Evolutionary conservation across 2,113 vertebrate genomes (phyloP).

Genomic region (Erythrocebus patas): DNA sequence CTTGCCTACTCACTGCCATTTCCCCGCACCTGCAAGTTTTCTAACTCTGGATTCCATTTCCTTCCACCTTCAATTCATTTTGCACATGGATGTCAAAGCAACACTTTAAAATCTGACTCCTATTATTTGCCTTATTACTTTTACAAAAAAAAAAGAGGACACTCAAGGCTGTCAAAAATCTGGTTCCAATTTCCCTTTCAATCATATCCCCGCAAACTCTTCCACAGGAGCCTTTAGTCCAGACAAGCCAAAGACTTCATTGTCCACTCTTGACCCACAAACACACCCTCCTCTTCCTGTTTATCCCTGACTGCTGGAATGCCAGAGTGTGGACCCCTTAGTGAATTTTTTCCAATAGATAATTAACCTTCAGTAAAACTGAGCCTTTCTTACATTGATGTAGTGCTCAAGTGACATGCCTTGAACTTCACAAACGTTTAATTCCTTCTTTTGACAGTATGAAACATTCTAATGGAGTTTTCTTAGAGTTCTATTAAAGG

Average conservation of each 20-base stretch:
- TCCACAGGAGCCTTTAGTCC: neutral
- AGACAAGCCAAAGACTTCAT: neutral
- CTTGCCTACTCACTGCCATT: neutral
- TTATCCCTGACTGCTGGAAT: neutral
- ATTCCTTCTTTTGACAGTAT: neutral
- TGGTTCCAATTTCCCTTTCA: neutral
- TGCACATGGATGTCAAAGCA: neutral
- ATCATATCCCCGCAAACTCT: neutral
- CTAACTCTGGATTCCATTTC: neutral
- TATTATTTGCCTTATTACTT: neutral
- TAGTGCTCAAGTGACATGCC: neutral
- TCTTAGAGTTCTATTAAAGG: neutral
- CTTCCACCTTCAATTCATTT: neutral
- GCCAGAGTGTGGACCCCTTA: neutral
- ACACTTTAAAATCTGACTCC: neutral
- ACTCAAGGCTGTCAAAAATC: neutral
- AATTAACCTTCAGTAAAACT: neutral
- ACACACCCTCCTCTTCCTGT: neutral
- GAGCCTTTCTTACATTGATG: neutral
- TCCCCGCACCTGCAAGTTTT: neutral
- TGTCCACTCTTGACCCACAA: neutral
- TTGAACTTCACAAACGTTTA: neutral
- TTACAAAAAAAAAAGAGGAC: too few relatives aligned
- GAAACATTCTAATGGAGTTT: neutral
- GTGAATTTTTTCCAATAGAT: neutral